Percentiles rank a stretch among this genome's conserved stretches.
Conservation (phyloP, 2,888 invertebrate genomes). For the Charanyca ferruginea region DNA sequence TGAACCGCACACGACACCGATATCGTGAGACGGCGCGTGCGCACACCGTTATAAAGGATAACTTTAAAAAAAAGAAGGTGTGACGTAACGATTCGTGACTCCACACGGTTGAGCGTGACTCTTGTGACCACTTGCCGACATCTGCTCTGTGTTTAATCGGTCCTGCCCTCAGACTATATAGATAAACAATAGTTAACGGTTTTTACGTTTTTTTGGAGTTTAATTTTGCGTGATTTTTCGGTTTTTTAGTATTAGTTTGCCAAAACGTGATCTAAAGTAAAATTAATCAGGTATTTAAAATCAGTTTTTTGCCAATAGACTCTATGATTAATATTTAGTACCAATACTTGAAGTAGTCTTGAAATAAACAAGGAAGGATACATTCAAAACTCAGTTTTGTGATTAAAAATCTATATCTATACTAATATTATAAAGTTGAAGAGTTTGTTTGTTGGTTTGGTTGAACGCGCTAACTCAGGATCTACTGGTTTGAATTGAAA, state of each 20-base stretch:
- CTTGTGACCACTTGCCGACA: slow-evolving; percentile 71
- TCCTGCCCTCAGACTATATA: slow-evolving; percentile 61
- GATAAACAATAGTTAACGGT: slow-evolving; percentile 64
- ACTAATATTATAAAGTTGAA: too few relatives aligned
- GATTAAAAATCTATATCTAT: too few relatives aligned
- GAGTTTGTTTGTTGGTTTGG: too few relatives aligned
- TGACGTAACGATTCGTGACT: slow-evolving; percentile 77
- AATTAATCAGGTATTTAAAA: neutral
- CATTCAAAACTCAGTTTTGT: too few relatives aligned
- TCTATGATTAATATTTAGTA: too few relatives aligned
- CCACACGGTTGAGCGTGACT: slow-evolving; percentile 72
- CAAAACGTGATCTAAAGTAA: neutral
- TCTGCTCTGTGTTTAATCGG: slow-evolving; percentile 64
- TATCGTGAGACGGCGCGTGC: slow-evolving; percentile 66
- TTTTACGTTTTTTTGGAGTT: slow-evolving; percentile 28
- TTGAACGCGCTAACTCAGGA: too few relatives aligned
- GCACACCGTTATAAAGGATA: slow-evolving; percentile 70
- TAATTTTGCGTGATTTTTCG: neutral
- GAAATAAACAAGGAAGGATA: too few relatives aligned
- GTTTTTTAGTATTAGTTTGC: slow-evolving; percentile 6
- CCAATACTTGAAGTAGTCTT: too few relatives aligned
- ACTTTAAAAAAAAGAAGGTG: slow-evolving; percentile 68
- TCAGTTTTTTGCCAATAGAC: too few relatives aligned
- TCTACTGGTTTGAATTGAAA: too few relatives aligned
- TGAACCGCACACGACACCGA: slow-evolving; percentile 67